These are phyloP conservation scores for Ceraclea dissimilis DNA, from an alignment of 2,888 invertebrate genomes.

Conservation along the genomic window DNA sequence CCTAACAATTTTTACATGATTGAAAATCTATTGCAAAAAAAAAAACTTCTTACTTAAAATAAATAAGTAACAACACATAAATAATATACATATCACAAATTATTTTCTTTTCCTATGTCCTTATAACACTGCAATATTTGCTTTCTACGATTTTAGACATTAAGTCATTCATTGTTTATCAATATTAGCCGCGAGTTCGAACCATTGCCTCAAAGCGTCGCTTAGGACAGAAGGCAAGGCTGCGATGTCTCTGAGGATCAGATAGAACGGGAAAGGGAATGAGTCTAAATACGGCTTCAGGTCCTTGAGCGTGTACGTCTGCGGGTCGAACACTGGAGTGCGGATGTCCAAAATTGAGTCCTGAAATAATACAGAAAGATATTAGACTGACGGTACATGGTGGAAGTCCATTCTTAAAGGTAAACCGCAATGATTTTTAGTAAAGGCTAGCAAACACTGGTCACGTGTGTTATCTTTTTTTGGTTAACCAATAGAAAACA, in stretches of 20 bases:
- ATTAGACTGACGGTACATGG: no score
- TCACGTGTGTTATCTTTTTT: background rate
- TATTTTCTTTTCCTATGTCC: no score
- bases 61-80: no score
- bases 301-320: constrained; percentile 48
- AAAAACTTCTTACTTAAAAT: no score
- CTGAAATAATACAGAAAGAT: constrained; percentile 50
- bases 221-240: constrained; percentile 85
- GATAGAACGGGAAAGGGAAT: constrained; percentile 97
- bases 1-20: no score
- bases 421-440: no score
- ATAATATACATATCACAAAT: no score
- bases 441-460: no score
- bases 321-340: constrained; percentile 62
- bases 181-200: constrained; percentile 80
- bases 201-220: constrained; percentile 97
- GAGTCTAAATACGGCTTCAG: constrained; percentile 84
- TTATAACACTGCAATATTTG: no score
- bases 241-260: constrained; percentile 83
- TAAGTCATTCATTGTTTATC: constrained; percentile 28
- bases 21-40: no score
- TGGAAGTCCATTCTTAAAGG: no score
- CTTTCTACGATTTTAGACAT: no score
- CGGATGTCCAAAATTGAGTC: constrained; percentile 88
- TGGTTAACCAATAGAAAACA: background rate